These are phyloP conservation scores for Gambelia wislizenii DNA, from an alignment of 2,797 vertebrate genomes.

Conservation along the genomic window DNA sequence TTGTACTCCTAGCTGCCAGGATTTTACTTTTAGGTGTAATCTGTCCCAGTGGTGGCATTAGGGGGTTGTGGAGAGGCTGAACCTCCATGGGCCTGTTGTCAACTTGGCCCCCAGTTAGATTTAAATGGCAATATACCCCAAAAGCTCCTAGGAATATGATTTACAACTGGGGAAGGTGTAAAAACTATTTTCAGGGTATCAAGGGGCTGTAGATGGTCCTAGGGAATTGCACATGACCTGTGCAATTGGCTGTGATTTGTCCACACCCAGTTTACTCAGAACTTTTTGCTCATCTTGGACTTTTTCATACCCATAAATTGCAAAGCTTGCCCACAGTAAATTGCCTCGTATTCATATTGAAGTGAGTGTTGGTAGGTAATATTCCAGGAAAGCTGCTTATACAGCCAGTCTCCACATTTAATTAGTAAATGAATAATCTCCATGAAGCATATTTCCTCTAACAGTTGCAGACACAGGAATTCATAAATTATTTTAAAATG, in stretches of 20 bases:
- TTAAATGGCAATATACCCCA: no score
- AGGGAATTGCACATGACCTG: no score
- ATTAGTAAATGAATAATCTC: conserved; percentile 19
- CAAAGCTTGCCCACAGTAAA: neutral
- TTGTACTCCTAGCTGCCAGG: no score
- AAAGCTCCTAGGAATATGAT: no score
- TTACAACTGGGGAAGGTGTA: neutral
- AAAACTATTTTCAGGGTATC: neutral
- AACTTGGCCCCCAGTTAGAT: no score
- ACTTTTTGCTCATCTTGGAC: neutral
- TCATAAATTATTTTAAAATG: conserved; percentile 1
- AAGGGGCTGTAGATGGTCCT: no score
- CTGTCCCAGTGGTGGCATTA: no score
- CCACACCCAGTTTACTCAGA: no score
- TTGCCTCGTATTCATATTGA: neutral
- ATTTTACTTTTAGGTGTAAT: no score
- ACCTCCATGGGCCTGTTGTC: no score
- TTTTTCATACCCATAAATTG: neutral
- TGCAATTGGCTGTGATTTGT: no score
- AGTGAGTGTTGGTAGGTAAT: neutral
- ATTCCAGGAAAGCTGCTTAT: neutral
- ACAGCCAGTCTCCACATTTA: neutral
- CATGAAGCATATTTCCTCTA: neutral
- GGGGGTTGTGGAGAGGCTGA: no score
- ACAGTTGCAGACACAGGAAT: neutral